Percentiles rank a stretch among this genome's conserved stretches.
Evolutionary conservation across 2,888 invertebrate genomes (phyloP).

Genomic region (Amiota minor): DNA sequence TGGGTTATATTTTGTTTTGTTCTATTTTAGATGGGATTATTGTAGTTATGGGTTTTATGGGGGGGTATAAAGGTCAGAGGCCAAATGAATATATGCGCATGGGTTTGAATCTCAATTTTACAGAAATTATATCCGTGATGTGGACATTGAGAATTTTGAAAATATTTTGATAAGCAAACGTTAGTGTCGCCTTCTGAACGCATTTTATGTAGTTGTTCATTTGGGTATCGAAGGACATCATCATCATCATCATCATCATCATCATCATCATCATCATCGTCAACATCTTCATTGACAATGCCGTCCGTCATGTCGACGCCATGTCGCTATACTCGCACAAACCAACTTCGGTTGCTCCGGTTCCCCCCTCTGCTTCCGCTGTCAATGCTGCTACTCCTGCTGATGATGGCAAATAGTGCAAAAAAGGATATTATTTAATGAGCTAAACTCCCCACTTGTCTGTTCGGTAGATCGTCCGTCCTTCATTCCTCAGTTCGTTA

Average conservation of each 20-base stretch:
- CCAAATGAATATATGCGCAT: constrained; percentile 57
- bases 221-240: constrained; percentile 17
- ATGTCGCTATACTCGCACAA: too few relatives aligned
- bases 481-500: background rate
- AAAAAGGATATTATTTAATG: constrained; percentile 70
- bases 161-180: constrained; percentile 64
- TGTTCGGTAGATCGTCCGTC: background rate
- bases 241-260: background rate
- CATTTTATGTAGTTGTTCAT: constrained; percentile 2
- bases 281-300: background rate
- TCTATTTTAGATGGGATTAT: too few relatives aligned
- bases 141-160: constrained; percentile 32
- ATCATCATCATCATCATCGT: background rate
- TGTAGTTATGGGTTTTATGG: background rate
- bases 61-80: constrained; percentile 57
- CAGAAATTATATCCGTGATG: too few relatives aligned
- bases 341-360: background rate
- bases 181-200: constrained; percentile 30
- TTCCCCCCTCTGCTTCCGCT: background rate
- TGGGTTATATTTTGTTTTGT: too few relatives aligned
- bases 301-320: background rate
- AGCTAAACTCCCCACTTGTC: constrained; percentile 61
- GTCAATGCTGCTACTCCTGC: background rate
- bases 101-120: background rate
- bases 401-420: constrained; percentile 22